Percentiles rank a stretch among this genome's conserved stretches.
phyloP scores from a whole-genome alignment of 2,888 invertebrate species.

The Noctua fimbriata region DNA sequence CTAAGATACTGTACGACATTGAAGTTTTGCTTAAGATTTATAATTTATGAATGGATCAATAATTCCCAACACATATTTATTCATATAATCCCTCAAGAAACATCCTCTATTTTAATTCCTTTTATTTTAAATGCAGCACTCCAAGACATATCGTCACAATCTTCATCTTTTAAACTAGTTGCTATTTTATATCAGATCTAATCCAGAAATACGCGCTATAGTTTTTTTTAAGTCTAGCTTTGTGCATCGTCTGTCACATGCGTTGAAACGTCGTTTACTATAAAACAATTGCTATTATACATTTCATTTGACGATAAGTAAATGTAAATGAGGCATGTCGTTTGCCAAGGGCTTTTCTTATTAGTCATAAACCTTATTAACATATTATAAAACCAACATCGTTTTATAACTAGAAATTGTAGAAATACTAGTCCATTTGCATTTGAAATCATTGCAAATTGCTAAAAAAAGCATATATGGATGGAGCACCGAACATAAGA shows the following conservation, averaged over 20 bases:
- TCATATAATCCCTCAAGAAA: too few species aligned
- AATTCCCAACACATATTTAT: too few species aligned
- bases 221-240: not conserved
- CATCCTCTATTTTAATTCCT: too few species aligned
- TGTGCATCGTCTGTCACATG: not conserved
- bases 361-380: slow-evolving; percentile 54
- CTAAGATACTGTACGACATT: not conserved
- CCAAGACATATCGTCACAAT: not conserved
- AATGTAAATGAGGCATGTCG: slow-evolving; percentile 53
- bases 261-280: slow-evolving; percentile 26
- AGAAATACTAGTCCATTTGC: slow-evolving; percentile 42
- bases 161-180: not conserved
- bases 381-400: slow-evolving; percentile 50
- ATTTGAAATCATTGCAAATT: slow-evolving; percentile 49
- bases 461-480: slow-evolving; percentile 37
- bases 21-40: not conserved
- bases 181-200: not conserved
- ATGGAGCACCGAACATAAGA: slow-evolving; percentile 53
- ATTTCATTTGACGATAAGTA: slow-evolving; percentile 39
- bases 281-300: slow-evolving; percentile 34
- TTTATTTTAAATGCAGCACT: not conserved
- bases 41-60: too few species aligned
- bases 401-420: slow-evolving; percentile 24
- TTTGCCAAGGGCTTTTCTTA: slow-evolving; percentile 59
- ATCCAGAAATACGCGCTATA: not conserved